Conservation (phyloP, 2,113 vertebrate genomes). For the Geothlypis trichas region DNA sequence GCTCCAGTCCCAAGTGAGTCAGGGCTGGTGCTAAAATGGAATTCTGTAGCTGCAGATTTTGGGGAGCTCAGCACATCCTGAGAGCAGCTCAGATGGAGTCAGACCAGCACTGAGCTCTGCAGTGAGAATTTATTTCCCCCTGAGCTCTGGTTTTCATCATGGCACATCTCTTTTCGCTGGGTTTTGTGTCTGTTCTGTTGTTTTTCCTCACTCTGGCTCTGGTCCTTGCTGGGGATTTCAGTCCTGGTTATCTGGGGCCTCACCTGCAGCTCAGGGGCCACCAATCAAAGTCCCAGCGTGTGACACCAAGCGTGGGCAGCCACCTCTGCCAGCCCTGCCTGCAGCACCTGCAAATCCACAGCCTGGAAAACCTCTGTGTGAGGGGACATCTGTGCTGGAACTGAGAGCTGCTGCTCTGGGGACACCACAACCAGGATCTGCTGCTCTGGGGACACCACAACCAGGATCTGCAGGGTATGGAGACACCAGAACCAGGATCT, state of each 20-base stretch:
- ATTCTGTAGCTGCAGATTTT: background rate
- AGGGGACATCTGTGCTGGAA: background rate
- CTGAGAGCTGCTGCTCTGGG: background rate
- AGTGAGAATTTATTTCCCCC: background rate
- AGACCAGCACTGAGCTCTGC: background rate
- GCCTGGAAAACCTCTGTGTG: fast-evolving
- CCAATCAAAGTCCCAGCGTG: background rate
- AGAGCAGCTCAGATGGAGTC: background rate
- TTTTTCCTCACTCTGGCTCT: background rate
- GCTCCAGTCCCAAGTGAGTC: background rate
- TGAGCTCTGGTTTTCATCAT: background rate
- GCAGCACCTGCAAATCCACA: background rate
- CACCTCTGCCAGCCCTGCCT: background rate
- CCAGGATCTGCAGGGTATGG: no score
- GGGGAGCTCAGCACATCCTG: background rate
- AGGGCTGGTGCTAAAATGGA: background rate
- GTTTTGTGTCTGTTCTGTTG: background rate
- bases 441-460: background rate
- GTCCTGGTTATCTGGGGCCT: background rate
- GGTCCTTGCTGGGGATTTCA: background rate
- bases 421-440: background rate
- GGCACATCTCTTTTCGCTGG: background rate
- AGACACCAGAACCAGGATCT: fast-evolving
- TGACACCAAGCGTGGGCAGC: background rate
- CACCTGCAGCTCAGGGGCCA: no score